A percentile compares a stretch with the other conserved stretches of the same genome.
These are phyloP conservation scores for Eristalis tenax DNA, from an alignment of 2,888 invertebrate species.

Conservation along the genomic window DNA sequence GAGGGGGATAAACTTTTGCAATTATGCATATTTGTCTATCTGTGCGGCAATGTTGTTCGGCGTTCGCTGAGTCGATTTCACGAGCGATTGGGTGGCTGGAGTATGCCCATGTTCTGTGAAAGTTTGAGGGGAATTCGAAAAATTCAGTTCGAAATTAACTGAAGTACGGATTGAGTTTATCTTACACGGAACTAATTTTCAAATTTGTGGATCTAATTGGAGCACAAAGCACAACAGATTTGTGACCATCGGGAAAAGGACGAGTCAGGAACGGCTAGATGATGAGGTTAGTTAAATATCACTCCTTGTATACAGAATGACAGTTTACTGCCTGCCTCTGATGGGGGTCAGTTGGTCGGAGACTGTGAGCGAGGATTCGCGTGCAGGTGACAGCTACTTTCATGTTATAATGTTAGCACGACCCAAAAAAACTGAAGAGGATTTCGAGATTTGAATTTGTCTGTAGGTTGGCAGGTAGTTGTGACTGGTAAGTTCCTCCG, in stretches of 20 bases:
- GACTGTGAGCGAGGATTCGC: no score
- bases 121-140: background rate
- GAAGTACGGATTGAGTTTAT: background rate
- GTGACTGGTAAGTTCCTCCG: no score
- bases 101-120: background rate
- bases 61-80: background rate
- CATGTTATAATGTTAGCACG: no score
- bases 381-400: no score
- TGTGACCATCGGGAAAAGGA: background rate
- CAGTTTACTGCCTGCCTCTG: no score
- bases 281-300: no score
- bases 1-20: slow-evolving; percentile 19
- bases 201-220: background rate
- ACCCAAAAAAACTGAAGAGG: no score
- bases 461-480: no score
- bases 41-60: background rate
- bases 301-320: no score
- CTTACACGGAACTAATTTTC: background rate
- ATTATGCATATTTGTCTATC: slow-evolving; percentile 19
- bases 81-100: background rate
- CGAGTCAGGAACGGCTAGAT: no score
- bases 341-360: no score
- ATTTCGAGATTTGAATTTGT: no score
- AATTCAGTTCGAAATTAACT: background rate
- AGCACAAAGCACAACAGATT: background rate